A percentile compares a stretch with the other conserved stretches of the same genome.
Evolutionary conservation across 1,140 invertebrate species (phyloP).

Genomic region (Ceratoteleas bidentatus): DNA sequence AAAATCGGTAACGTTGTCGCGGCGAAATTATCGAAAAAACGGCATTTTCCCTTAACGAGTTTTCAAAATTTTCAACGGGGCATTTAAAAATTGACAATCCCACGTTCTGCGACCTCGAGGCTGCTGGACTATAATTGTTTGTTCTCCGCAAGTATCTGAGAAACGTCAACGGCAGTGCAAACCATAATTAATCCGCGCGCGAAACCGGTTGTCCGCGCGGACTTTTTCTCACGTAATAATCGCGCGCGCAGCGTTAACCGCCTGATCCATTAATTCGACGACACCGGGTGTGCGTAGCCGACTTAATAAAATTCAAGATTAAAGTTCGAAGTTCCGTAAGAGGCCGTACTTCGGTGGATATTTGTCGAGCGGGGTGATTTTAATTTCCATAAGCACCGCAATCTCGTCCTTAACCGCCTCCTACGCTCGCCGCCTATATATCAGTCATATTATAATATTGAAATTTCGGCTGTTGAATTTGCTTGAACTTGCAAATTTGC

Average conservation of each 20-base stretch:
- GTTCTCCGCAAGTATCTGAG: too few species aligned
- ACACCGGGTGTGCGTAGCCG: constrained; percentile 52
- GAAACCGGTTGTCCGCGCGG: constrained; percentile 18
- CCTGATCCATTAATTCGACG: constrained; percentile 71
- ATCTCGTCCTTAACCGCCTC: constrained; percentile 59
- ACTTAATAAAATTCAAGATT: constrained; percentile 77
- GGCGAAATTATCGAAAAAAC: too few species aligned
- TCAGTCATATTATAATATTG: constrained; percentile 72
- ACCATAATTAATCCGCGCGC: constrained; percentile 18
- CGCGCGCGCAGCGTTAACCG: constrained; percentile 44
- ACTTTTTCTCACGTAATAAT: constrained; percentile 65
- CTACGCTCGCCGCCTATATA: constrained; percentile 41
- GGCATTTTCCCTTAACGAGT: too few species aligned
- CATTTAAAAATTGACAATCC: too few species aligned
- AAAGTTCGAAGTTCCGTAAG: constrained; percentile 74
- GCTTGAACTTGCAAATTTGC: constrained; percentile 70
- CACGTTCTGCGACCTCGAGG: too few species aligned
- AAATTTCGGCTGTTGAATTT: constrained; percentile 72
- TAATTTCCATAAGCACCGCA: constrained; percentile 78
- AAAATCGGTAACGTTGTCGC: too few species aligned
- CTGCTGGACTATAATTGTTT: too few species aligned
- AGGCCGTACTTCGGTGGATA: constrained; percentile 60
- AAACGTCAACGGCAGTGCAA: not conserved
- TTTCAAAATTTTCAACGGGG: too few species aligned
- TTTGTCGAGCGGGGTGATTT: constrained; percentile 74